Evolutionary conservation across 2,113 vertebrate species (phyloP).

Genomic region (Isurus oxyrinchus): DNA sequence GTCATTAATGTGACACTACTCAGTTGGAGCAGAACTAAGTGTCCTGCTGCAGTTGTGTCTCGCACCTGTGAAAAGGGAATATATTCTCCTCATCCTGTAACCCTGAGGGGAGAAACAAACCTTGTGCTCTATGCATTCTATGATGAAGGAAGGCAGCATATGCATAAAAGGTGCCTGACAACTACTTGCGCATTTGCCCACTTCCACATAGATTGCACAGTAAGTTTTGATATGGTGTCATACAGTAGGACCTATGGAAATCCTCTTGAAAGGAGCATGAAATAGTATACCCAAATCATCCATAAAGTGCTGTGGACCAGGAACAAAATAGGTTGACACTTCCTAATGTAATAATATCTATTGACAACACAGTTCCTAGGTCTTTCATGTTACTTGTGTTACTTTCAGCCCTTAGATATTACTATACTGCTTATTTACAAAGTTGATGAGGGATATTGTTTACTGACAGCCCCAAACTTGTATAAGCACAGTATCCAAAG

Average conservation of each 20-base stretch:
- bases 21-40: neutral
- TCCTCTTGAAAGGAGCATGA: neutral
- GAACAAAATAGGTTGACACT: neutral
- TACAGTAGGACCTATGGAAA: neutral
- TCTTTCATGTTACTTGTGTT: neutral
- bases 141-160: neutral
- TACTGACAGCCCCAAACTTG: neutral
- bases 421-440: neutral
- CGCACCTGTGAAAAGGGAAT: neutral
- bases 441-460: neutral
- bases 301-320: neutral
- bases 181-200: neutral
- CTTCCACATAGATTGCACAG: neutral
- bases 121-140: neutral
- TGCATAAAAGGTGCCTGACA: neutral
- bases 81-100: slow-evolving; percentile 3
- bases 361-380: neutral
- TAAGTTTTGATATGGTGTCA: neutral
- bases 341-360: neutral
- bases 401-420: neutral
- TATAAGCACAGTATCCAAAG: neutral
- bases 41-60: neutral
- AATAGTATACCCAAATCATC: neutral
- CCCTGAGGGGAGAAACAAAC: neutral
- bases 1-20: neutral